These are phyloP conservation scores for Sesamia nonagrioides DNA, from an alignment of 1,140 invertebrate species.

Conservation along the genomic window DNA sequence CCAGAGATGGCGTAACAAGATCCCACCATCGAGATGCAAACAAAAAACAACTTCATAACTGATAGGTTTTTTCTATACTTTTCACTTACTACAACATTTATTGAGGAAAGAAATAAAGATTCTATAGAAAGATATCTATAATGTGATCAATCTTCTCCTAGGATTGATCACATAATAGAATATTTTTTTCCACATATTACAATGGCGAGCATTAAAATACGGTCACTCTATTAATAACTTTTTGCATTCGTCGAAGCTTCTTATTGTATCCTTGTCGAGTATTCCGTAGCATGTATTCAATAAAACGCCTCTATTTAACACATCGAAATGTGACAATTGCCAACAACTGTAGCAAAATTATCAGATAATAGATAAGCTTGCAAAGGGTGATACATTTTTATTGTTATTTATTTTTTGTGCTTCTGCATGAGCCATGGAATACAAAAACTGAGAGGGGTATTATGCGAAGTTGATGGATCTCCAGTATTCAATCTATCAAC, in stretches of 20 bases:
- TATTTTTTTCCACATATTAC: not conserved
- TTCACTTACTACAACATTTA: not conserved
- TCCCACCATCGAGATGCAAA: not conserved
- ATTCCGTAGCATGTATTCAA: not conserved
- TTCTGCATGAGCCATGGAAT: not conserved
- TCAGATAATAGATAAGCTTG: conserved; percentile 22
- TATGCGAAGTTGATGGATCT: conserved; percentile 58
- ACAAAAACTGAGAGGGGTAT: conserved; percentile 42
- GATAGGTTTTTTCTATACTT: too few species aligned
- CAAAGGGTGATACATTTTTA: conserved; percentile 12
- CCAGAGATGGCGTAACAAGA: conserved; percentile 56
- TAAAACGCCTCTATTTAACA: not conserved
- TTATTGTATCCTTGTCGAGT: not conserved
- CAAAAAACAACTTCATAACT: not conserved
- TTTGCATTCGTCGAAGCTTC: not conserved
- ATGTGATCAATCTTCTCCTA: too few species aligned
- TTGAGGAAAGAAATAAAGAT: too few species aligned
- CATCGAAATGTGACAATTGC: not conserved
- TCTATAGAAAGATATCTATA: too few species aligned
- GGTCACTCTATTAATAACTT: not conserved
- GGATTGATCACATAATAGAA: too few species aligned
- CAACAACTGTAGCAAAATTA: conserved; percentile 6
- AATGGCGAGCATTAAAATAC: not conserved
- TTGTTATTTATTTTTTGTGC: not conserved
- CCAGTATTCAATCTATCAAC: conserved; percentile 55